Base-by-base conservation (phyloP, 1,140 invertebrate genomes). In the Drosophila virilis region DNA sequence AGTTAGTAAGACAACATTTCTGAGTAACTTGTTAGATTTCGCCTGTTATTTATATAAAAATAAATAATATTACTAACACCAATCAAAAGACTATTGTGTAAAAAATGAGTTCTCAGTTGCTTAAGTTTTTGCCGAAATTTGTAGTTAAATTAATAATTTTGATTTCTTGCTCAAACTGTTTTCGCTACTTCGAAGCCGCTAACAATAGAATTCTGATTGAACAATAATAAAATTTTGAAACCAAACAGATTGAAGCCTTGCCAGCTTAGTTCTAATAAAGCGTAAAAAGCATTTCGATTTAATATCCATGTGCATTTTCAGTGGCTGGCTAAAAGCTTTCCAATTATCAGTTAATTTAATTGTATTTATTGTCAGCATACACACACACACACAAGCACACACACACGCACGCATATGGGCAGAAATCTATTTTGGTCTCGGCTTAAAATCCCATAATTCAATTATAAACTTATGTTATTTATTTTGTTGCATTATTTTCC, bases 381-480 rank as follows among this genome's bases (percentile, higher is more conserved):
- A 28, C 48, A n/a, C 10, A 10, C 22, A 28, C 22, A 7, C 10
- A 1, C 40, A 13, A 54, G 13, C 52, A n/a, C n/a, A n/a, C 10
- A 10, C 46, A 28, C 17, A 6, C 9, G 1, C 40, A 13, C 65
- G 13, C 52, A n/a, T 10, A n/a, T 17, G 8, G 17, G 10, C 15
- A 32, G 60, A 55, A 58, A 32, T 59, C 42, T 59, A 59, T 45
- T 59, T 59, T 35, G 22, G 40, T 33, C n/a, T 10, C 54, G 45
- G 70, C 62, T 45, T 73, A 50, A 72, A 67, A 45, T 54, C 62
- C 46, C 70, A 66, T 66, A 60, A 73, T 73, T 73, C 70, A 67
- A 73, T 73, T 73, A 73, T 59, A 67, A 73, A 67, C 48, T 58
- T 65, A 35, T 66, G 54, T 67, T 72, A 17, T 66, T 17, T 42